These are phyloP conservation scores for Drosophila elegans DNA, from an alignment of 1,140 invertebrate species.

Conservation along the genomic window DNA sequence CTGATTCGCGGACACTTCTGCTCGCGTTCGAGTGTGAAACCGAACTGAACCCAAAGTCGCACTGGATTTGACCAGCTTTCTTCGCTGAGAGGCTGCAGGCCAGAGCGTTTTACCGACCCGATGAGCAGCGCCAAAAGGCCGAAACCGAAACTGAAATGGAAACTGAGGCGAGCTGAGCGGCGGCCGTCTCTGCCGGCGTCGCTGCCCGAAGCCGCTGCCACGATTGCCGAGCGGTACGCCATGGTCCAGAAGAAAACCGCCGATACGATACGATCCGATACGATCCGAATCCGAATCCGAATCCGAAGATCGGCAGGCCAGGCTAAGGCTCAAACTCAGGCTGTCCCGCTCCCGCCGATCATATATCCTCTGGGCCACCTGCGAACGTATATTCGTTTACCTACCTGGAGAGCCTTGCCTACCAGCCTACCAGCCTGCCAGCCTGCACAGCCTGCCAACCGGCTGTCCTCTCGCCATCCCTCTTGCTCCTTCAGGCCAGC, in stretches of 20 bases:
- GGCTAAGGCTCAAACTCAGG: not conserved
- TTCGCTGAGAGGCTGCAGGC: constrained; percentile 75
- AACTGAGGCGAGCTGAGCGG: constrained; percentile 23
- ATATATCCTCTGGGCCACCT: constrained; percentile 25
- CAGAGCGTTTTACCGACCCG: constrained; percentile 18
- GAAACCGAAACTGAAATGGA: constrained; percentile 31
- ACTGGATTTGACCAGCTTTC: constrained; percentile 83
- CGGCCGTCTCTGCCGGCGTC: constrained; percentile 32
- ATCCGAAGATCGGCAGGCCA: constrained; percentile 4
- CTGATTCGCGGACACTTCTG: constrained; percentile 67
- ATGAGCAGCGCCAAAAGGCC: constrained; percentile 50
- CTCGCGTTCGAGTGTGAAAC: constrained; percentile 81
- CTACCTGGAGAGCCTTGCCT: constrained; percentile 20
- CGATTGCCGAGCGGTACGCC: constrained; percentile 20
- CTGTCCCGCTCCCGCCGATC: constrained; percentile 13
- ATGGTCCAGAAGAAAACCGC: constrained; percentile 19
- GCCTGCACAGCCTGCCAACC: not conserved
- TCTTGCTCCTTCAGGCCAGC: constrained; percentile 39
- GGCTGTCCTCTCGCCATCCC: constrained; percentile 21
- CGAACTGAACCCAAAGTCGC: constrained; percentile 80
- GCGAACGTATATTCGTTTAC: not conserved
- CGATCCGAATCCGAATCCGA: not conserved
- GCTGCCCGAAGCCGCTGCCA: constrained; percentile 8
- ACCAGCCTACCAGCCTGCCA: no score
- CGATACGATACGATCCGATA: not conserved